These are phyloP conservation scores for Apocheima hispidaria DNA, from an alignment of 2,888 invertebrate genomes.

Conservation along the genomic window DNA sequence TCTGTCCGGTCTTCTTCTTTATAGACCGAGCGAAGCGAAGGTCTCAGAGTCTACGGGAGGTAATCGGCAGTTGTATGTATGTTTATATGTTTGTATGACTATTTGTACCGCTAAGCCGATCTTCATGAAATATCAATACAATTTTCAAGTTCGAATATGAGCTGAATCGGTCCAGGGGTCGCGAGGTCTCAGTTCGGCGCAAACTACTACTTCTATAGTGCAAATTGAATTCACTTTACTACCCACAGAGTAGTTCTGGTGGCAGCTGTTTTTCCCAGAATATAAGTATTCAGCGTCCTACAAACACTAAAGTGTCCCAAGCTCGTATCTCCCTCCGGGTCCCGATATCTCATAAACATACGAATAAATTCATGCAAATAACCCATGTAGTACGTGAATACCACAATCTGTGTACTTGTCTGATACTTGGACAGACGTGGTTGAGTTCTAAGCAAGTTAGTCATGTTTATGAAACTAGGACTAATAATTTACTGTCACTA, in stretches of 20 bases:
- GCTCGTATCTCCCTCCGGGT: conserved; percentile 3
- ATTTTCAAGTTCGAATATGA: no score
- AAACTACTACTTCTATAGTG: not conserved
- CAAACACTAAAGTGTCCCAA: conserved; percentile 5
- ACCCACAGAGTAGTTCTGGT: not conserved
- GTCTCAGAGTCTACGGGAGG: no score
- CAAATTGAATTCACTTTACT: conserved; percentile 9
- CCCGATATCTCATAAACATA: conserved; percentile 32
- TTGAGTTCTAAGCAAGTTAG: not conserved
- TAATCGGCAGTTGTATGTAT: no score
- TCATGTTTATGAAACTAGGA: no score
- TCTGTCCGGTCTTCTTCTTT: no score
- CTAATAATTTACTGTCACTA: no score
- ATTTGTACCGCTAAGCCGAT: no score
- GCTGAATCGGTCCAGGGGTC: no score
- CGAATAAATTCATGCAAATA: conserved; percentile 31
- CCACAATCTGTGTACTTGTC: conserved; percentile 15
- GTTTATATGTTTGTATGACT: no score
- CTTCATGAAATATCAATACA: no score
- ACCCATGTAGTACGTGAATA: conserved; percentile 23
- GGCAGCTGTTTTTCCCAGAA: conserved; percentile 10
- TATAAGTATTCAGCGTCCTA: conserved; percentile 13
- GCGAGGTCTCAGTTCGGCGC: no score
- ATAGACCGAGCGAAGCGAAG: no score
- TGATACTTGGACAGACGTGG: conserved; percentile 7